Base-by-base conservation (phyloP, 2,113 vertebrate species). In the Gobius niger region DNA sequence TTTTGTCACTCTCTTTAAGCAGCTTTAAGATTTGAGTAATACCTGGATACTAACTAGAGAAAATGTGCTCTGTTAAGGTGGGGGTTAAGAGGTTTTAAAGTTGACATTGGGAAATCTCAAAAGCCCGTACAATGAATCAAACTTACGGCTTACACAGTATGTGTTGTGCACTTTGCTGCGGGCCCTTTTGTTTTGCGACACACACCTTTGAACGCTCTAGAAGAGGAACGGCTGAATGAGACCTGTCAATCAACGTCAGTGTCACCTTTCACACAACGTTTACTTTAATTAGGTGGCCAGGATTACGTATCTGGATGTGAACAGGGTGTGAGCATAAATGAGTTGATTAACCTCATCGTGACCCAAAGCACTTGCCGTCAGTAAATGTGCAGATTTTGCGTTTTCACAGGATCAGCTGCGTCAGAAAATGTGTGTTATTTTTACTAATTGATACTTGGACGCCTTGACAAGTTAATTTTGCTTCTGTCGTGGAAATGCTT, bases 191-290 rank as follows among this genome's bases (percentile, higher is more conserved):
- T 56, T 56, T 40, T 34, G 53, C 16, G 12, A 53, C 16, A 53
- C 52, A 53, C 18, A 53, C 4, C 6, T 10, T 56, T 4, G 5
- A 5, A 51, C 16, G 13, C 11, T 34, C 19, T 14, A 40, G 6
- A 34, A 40, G 4, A 34, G 54, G 11, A 11, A 57, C 18, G 7
- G 19, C 53, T 34, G 24, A 34, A 34, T 34, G 24, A 34, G 24
- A 24, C 19, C 53, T 56, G 53, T 56, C 53, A 56, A 56, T 56
- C 53, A 56, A 6, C 24, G 53, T 24, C 53, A 56, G 9, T 56
- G 53, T 24, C 53, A 56, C 18, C 53, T 40, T 57, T 57, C 24
- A 40, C 53, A 40, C 24, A 12, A 13, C 19, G 24, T 56, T 34
- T 24, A 5, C 11, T 56, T 56, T 24, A 56, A 56, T 56, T 12